These are phyloP conservation scores for Cisticola juncidis DNA, from an alignment of 2,113 vertebrate species.

Conservation along the genomic window DNA sequence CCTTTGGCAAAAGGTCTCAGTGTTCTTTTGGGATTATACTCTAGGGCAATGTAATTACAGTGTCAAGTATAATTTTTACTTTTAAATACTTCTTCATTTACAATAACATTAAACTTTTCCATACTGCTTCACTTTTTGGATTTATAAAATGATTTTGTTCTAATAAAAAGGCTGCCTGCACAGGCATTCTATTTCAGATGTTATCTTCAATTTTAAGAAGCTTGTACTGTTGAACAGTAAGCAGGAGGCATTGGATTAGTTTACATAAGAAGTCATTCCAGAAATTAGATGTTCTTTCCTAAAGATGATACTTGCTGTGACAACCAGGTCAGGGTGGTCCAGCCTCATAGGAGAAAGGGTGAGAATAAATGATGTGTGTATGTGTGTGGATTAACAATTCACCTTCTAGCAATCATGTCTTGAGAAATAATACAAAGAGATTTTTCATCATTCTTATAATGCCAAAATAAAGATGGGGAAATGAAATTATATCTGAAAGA, in stretches of 20 bases:
- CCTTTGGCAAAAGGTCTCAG: conserved; percentile 56
- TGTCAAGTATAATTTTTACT: not conserved
- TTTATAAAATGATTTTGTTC: not conserved
- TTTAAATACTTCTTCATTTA: not conserved
- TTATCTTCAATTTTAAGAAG: not conserved
- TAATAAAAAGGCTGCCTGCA: not conserved
- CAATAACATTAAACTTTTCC: not conserved
- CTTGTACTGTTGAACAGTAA: not conserved
- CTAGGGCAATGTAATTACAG: not conserved
- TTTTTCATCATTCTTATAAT: not conserved
- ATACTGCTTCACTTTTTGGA: not conserved
- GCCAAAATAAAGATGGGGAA: not conserved
- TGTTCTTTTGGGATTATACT: conserved; percentile 33
- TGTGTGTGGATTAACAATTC: not conserved
- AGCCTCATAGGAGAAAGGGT: not conserved
- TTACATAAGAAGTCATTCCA: not conserved
- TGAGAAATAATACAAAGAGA: not conserved
- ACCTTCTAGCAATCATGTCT: not conserved
- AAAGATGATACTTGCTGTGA: not conserved
- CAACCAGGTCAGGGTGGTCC: not conserved
- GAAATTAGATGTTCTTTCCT: not conserved
- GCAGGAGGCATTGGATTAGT: not conserved
- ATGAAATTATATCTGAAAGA: not conserved
- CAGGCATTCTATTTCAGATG: not conserved
- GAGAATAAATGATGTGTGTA: not conserved